Evolutionary conservation across 2,113 vertebrate genomes (phyloP).

Genomic region (Psophia crepitans): DNA sequence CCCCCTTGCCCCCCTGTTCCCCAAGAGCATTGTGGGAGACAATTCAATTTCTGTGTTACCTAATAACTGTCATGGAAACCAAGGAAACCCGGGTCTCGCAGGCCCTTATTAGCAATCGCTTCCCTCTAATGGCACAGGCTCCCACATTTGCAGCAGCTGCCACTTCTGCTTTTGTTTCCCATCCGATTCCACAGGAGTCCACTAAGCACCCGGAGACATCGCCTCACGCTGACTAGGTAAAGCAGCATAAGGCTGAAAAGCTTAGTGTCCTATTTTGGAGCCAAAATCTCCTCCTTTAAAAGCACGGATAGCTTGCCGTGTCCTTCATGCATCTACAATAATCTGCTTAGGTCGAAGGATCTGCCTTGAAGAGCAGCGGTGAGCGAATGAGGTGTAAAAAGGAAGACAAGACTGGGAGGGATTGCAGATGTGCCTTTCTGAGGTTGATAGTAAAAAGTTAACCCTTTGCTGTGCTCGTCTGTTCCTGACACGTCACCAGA

Average conservation of each 20-base stretch:
- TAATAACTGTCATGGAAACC: constrained; percentile 83
- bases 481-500: not conserved
- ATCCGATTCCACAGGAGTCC: constrained; percentile 39
- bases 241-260: constrained; percentile 72
- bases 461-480: not conserved
- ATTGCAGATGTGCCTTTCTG: constrained; percentile 3
- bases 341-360: constrained; percentile 81
- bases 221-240: constrained; percentile 68
- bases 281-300: constrained; percentile 75
- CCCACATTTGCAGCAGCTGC: constrained; percentile 63
- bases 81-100: constrained; percentile 69
- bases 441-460: constrained; percentile 26
- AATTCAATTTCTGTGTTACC: constrained; percentile 75
- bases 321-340: constrained; percentile 70
- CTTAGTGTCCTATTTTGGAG: constrained; percentile 81
- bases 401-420: not conserved
- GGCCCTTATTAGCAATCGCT: constrained; percentile 71
- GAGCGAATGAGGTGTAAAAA: constrained; percentile 21
- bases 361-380: constrained; percentile 48
- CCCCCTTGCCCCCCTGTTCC: constrained; percentile 17
- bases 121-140: constrained; percentile 60
- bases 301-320: constrained; percentile 52
- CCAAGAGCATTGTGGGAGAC: constrained; percentile 70
- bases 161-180: constrained; percentile 62
- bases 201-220: constrained; percentile 46